These are phyloP conservation scores for Podarcis cretensis DNA, from an alignment of 2,113 vertebrate genomes.

Conservation along the genomic window DNA sequence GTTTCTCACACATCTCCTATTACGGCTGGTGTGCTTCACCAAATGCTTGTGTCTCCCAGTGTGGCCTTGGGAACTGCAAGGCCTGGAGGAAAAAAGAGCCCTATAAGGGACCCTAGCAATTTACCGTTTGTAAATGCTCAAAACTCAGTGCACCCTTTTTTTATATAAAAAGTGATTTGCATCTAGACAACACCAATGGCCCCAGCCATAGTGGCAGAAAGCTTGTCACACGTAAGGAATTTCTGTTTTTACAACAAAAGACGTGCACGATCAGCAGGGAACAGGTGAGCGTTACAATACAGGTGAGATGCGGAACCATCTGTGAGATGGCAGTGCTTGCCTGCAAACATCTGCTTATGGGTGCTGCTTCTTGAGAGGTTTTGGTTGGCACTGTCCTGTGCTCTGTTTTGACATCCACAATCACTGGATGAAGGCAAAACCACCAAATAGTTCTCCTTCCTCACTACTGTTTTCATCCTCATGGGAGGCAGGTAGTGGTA, in stretches of 20 bases:
- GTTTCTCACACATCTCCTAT: slow-evolving; percentile 25
- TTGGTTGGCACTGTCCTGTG: neutral
- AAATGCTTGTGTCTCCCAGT: slow-evolving; percentile 37
- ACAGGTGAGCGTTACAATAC: neutral
- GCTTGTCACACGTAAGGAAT: neutral
- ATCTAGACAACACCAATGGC: neutral
- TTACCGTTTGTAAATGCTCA: neutral
- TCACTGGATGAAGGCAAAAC: neutral
- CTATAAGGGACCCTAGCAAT: neutral
- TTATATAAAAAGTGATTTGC: neutral
- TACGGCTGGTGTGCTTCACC: neutral
- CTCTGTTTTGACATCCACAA: too few species aligned
- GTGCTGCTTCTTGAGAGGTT: neutral
- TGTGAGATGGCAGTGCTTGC: neutral
- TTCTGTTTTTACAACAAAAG: neutral
- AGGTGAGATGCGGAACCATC: neutral
- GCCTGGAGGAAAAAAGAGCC: neutral
- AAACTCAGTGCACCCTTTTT: neutral
- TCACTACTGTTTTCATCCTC: neutral
- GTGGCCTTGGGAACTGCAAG: neutral
- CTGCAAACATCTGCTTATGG: neutral
- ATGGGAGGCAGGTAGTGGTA: neutral
- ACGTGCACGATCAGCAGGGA: neutral
- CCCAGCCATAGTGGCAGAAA: neutral
- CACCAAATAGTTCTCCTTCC: neutral